Evolutionary conservation across 2,888 invertebrate species (phyloP), one percentile per base, ranked within the genome.

Genomic region (Drosophila putrida): DNA sequence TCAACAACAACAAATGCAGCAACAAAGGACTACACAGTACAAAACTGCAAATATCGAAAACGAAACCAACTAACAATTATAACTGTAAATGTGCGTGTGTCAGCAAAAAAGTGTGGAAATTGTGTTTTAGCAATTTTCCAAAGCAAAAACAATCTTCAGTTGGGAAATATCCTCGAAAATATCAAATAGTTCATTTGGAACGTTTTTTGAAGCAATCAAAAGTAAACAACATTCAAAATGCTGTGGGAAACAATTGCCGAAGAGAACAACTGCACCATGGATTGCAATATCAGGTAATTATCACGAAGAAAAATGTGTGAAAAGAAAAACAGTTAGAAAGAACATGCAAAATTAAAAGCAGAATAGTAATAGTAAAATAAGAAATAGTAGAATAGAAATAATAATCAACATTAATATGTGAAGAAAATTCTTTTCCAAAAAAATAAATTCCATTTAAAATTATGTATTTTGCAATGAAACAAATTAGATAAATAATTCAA

Each of bases 201-300:
- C 41, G 13, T 39, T 50, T 62, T n/a, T 20, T 20, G 39, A 13
- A 44, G 57, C 41, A 36, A 44, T 58, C n/a, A n/a, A 47, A 55
- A 57, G 39, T 20, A 47, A 57, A 51, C 64, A 61, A 53, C 31
- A 51, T 27, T 27, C 75, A 90, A 90, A 88, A 92, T 92, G 92
- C 78, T 92, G 88, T 92, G 92, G 92, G 92, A 92, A 90, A 82
- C 90, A 61, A 92, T 91, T 68, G 82, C 81, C 73, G 92, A 92
- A 71, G 92, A 92, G 82, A 83, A 79, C 68, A 84, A 84, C 71
- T 90, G 89, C 86, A 82, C 72, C 72, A 92, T 91, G 90, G 92
- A 93, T 83, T 92, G 91, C 86, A 82, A 83, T 82, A 90, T 91
- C 88, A 93, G 93, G 93, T 93, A 93, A 92, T 78, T 88, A 78